Conservation (phyloP, 2,888 invertebrate species). For the Cephus runcator region DNA sequence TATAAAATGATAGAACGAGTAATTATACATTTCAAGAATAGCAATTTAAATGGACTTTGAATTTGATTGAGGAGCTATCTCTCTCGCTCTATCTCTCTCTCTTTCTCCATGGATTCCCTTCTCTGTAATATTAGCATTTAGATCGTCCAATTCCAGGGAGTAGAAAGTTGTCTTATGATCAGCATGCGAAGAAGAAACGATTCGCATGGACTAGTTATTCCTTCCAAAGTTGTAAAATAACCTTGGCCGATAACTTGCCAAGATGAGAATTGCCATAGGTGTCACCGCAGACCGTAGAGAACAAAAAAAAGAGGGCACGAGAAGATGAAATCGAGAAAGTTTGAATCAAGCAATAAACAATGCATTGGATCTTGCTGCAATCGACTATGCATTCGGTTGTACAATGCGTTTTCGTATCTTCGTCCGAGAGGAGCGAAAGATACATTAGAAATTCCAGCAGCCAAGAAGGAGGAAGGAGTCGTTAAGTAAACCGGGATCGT, state of each 20-base stretch:
- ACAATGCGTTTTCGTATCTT: not conserved
- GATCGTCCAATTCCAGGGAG: conserved; percentile 6
- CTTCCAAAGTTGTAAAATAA: not conserved
- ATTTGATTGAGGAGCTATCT: not conserved
- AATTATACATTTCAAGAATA: not conserved
- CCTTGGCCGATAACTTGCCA: not conserved
- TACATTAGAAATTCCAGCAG: not conserved
- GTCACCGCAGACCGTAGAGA: not conserved
- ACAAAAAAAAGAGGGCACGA: not conserved
- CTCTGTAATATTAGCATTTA: conserved; percentile 2
- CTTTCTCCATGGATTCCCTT: not conserved
- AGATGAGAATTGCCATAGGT: not conserved
- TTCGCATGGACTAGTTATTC: not conserved
- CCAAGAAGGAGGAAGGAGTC: not conserved
- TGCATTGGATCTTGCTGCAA: not conserved
- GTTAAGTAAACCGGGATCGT: not conserved
- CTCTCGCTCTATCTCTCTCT: not conserved
- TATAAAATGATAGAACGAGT: not conserved
- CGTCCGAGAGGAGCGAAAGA: not conserved
- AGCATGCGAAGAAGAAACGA: conserved; percentile 8
- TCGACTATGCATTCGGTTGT: not conserved
- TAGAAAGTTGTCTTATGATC: conserved; percentile 3
- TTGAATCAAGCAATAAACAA: not conserved
- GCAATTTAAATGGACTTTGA: not conserved
- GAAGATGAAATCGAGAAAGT: not conserved